Evolutionary conservation across 1,140 invertebrate genomes (phyloP), one percentile per base, ranked within the genome.

Genomic region (Battus philenor): DNA sequence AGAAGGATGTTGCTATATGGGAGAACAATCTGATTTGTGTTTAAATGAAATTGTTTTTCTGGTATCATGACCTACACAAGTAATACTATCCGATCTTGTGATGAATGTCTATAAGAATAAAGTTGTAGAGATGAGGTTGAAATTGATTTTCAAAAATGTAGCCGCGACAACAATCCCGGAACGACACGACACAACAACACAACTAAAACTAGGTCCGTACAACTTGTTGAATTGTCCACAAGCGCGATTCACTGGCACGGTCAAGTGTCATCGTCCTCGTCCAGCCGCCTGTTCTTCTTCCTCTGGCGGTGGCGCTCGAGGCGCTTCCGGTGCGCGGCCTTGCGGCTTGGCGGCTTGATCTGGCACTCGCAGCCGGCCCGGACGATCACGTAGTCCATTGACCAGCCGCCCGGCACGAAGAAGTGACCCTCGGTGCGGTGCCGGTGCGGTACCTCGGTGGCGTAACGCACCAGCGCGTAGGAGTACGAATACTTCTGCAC

Each of bases 401-500:
- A 90, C 90, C 92, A 95, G 27, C 78, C 79, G 1, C 83, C 86
- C 0, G 87, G 74, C 27, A 89, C 79, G 3, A 88, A 86, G 55
- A 89, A 88, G 27, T 88, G 78, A 24, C 74, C 77, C 8, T 88
- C 86, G 10, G 81, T 73, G 39, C 87, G 78, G 22, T 86, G 54
- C 18, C 57, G 79, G 39, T 78, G 77, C 8, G 81, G 82, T 49
- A 78, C 67, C 44, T 88, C 88, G 59, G 85, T 87, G 58, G 88
- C 70, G 51, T 89, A 86, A 54, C 88, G 87, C 13, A 95, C 91
- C 43, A 96, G 88, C 7, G 94, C 95, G 78, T 96, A 97, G 0
- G 92, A 90, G 68, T 92, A 96, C n/a, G 92, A 93, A 77, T 92
- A 94, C 73, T 92, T 91, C 76, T 96, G 94, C 5, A 93, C 90